Evolutionary conservation across 2,888 invertebrate genomes (phyloP), one percentile per base, ranked within the genome.

Genomic region (Andrena trimmerana): DNA sequence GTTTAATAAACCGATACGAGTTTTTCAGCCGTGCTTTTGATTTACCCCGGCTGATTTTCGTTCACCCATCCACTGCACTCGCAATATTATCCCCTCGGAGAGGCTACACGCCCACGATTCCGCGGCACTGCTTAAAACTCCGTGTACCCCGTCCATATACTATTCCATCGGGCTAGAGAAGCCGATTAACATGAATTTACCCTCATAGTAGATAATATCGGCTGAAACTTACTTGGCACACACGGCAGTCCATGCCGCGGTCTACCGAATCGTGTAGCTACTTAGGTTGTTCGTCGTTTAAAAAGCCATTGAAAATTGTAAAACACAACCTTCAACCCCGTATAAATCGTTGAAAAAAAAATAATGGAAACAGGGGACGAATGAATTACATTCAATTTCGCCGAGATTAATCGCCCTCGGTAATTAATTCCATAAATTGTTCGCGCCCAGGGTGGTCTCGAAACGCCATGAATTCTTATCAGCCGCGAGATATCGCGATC

Each of bases 1-100:
- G 73, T 88, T 87, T 88, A 88, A 89, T 88, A 87, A 89, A 88
- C 86, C 87, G 87, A 87, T 87, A 87, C 71, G 65, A 79, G 79
- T 81, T 86, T 83, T 80, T 85, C 70, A 67, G 42, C 36, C 66
- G 57, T 42, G 50, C 52, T 57, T 70, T 59, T 71, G 82, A 77
- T 70, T 80, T 67, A 70, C 65, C 74, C 52, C 31, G n/a, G 33
- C 54, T 68, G 66, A 66, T 60, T 69, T 48, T 54, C 31, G 36
- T 52, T 68, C 67, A 62, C 4, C 57, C 27, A 57, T 10, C 27
- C 57, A 1, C 57, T 4, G 7, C 8, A 10, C 57, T 27, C 1
- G 27, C 60, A 31, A 68, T 75, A 68, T 60, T 73, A 78, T 60
- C 65, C 69, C 10, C 4, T 13, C 36, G 52, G 10, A 54, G 36